Evolutionary conservation across 2,797 vertebrate genomes (phyloP).

Genomic region (Aldrovandia affinis): DNA sequence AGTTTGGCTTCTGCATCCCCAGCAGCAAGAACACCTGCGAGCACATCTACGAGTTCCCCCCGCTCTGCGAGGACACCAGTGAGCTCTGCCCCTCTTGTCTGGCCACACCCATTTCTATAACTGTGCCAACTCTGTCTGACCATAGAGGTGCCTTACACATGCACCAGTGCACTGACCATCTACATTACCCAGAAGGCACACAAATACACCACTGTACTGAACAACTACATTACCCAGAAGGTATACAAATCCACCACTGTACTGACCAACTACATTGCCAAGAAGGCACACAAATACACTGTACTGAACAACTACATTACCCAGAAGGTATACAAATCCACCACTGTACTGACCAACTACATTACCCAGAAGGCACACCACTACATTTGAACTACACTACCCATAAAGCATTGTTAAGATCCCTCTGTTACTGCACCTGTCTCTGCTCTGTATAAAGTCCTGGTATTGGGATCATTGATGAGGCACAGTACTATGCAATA

Average conservation of each 20-base stretch:
- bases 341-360: background rate
- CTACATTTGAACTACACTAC: background rate
- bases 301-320: background rate
- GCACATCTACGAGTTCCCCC: conserved; percentile 96
- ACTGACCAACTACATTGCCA: background rate
- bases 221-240: background rate
- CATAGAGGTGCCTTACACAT: background rate
- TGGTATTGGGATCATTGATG: too few relatives aligned
- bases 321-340: background rate
- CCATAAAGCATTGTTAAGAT: background rate
- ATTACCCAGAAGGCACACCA: background rate
- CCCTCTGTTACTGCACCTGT: background rate
- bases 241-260: background rate
- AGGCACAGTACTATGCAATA: too few relatives aligned
- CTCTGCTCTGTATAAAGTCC: background rate
- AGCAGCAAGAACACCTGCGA: conserved; percentile 98
- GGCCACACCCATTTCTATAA: background rate
- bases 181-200: background rate
- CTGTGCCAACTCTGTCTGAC: background rate
- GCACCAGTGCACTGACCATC: background rate
- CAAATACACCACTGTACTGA: background rate
- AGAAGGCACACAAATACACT: background rate
- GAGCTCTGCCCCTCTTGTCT: conserved; percentile 56
- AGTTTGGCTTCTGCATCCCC: conserved; percentile 98
- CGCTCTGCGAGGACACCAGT: conserved; percentile 95